A percentile compares a stretch with the other conserved stretches of the same genome.
Conservation (phyloP, 1,140 invertebrate species). For the Stegodyphus dumicola region DNA sequence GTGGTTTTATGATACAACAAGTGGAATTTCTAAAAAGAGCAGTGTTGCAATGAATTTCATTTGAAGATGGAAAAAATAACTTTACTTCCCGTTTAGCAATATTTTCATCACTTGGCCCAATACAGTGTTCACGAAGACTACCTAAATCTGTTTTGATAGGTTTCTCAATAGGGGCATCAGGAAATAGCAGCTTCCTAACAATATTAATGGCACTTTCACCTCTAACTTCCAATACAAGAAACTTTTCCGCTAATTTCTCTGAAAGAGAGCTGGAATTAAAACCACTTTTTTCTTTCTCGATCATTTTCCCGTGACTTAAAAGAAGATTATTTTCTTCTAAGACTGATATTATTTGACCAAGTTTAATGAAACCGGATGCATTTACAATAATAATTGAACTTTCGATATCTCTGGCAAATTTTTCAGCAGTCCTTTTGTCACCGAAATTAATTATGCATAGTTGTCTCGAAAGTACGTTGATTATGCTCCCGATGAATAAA, state of each 20-base stretch:
- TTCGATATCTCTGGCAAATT: constrained; percentile 35
- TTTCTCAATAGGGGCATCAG: constrained; percentile 10
- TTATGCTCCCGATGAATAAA: constrained; percentile 81
- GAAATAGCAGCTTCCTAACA: constrained; percentile 43
- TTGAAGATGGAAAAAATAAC: constrained; percentile 76
- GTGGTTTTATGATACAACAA: constrained; percentile 92
- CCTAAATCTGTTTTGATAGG: constrained; percentile 8
- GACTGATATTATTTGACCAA: constrained; percentile 33
- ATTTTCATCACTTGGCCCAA: constrained; percentile 15
- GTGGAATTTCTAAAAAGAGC: constrained; percentile 77
- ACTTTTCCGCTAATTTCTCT: not conserved
- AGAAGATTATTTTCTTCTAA: constrained; percentile 27
- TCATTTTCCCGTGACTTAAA: constrained; percentile 27
- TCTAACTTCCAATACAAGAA: constrained; percentile 60
- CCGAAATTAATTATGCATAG: constrained; percentile 83
- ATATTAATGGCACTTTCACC: constrained; percentile 44
- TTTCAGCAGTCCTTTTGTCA: constrained; percentile 70
- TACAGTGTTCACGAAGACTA: constrained; percentile 8
- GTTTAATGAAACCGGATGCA: constrained; percentile 6
- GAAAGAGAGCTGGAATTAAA: constrained; percentile 20
- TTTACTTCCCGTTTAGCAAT: constrained; percentile 69
- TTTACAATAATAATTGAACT: constrained; percentile 31
- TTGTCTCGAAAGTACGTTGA: constrained; percentile 81
- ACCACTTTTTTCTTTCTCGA: constrained; percentile 27
- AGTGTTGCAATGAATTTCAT: constrained; percentile 71